Evolutionary conservation across 2,797 vertebrate genomes (phyloP), one percentile per base, ranked within the genome.

Genomic region (Bradypodion ventrale): DNA sequence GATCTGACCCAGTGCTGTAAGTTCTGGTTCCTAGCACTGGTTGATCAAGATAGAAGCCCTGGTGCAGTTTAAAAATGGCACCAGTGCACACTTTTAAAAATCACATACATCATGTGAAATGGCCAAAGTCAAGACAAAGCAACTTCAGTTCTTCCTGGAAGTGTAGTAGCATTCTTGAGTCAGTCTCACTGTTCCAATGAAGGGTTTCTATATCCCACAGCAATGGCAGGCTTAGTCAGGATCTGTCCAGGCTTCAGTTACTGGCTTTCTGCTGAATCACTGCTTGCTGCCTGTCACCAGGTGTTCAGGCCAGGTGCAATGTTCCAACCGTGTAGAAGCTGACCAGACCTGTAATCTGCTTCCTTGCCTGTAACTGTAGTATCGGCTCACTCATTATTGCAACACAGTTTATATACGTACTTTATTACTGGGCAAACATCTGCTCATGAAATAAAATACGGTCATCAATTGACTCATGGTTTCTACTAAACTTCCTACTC

Each of bases 341-440:
- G 73, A 76, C 40, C 76, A 69, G 81, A 63, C n/a, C 42, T 46
- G 65, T 81, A 76, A 81, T 37, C 12, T 85, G 3, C 42, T 62
- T 62, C 63, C 52, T 76, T 44, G 23, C 16, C 73, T 23, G 4
- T 70, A 70, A 49, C 15, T 60, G 46, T n/a, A 29, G 2, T 70
- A 81, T 44, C 65, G 4, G 42, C 37, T 81, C 25, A 68, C 25
- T 59, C 23, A 13, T 74, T n/a, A 68, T 72, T 37, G 69, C 40
- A 75, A n/a, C 42, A 29, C 40, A 25, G 12, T 29, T 74, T 23
- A 68, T 19, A 40, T 32, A 69, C 8, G 40, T 32, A 69, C 8
- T 25, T 85, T 80, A 80, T 80, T 56, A 44, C 10, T 70, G 40
- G 32, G 56, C 56, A 76, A 37, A 70, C 40, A 5, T 75, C 5